Percentiles rank a stretch among this genome's conserved stretches.
These are phyloP conservation scores for Drosophila borborema DNA, from an alignment of 2,888 invertebrate genomes.

Conservation along the genomic window DNA sequence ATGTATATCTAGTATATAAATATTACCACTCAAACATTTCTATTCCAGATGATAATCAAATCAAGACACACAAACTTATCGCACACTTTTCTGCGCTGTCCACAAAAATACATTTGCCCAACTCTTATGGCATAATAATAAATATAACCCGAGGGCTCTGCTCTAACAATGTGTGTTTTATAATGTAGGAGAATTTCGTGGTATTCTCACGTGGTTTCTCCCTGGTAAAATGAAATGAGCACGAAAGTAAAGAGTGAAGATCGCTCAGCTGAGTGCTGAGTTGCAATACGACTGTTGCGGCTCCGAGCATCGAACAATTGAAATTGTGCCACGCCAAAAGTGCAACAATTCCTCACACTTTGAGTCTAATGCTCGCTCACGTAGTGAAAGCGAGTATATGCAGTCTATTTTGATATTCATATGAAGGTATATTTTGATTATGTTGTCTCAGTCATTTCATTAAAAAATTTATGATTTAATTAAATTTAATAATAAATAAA, in stretches of 20 bases:
- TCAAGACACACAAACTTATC: too few species aligned
- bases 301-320: conserved; percentile 7
- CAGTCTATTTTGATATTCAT: not conserved
- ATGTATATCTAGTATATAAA: too few species aligned
- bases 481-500: too few species aligned
- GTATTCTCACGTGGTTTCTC: conserved; percentile 55
- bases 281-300: conserved; percentile 9
- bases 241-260: conserved; percentile 39
- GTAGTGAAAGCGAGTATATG: not conserved
- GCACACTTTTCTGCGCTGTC: not conserved
- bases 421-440: not conserved
- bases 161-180: conserved; percentile 27
- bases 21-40: not conserved
- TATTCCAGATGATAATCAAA: not conserved
- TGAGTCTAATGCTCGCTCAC: not conserved
- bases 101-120: not conserved
- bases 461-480: too few species aligned
- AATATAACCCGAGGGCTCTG: conserved; percentile 21
- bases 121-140: conserved; percentile 15
- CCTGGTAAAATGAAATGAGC: conserved; percentile 27
- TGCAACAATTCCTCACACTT: not conserved
- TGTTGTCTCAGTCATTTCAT: too few species aligned
- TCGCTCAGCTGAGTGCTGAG: conserved; percentile 4
- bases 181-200: conserved; percentile 58
- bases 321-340: not conserved